phyloP scores from a whole-genome alignment of 2,888 invertebrate genomes.

The Eupithecia subfuscata region DNA sequence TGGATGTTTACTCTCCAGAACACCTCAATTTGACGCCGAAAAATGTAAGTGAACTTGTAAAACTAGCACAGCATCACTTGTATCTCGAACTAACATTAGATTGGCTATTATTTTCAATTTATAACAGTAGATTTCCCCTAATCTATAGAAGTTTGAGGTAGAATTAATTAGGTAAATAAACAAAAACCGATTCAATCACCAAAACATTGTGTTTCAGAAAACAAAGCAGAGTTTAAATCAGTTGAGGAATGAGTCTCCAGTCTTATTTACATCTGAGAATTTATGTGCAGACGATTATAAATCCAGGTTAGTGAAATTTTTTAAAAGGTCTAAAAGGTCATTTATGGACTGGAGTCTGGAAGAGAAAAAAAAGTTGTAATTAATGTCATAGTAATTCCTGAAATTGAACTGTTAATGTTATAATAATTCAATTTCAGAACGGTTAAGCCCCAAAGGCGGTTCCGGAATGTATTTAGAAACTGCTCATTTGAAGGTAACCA shows the following conservation, averaged over 20 bases:
- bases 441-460: conserved; percentile 60
- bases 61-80: neutral
- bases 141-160: neutral
- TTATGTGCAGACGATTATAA: conserved; percentile 57
- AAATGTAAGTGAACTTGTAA: conserved; percentile 63
- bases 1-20: conserved; percentile 78
- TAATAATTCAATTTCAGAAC: conserved; percentile 58
- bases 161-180: conserved; percentile 3
- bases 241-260: conserved; percentile 63
- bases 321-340: too few species aligned
- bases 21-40: conserved; percentile 78
- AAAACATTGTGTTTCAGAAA: conserved; percentile 55
- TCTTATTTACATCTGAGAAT: conserved; percentile 66
- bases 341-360: too few species aligned
- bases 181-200: neutral
- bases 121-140: neutral
- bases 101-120: neutral
- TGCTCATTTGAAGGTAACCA: conserved; percentile 86
- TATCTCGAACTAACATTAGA: neutral
- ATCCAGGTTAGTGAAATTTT: conserved; percentile 64
- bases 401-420: too few species aligned
- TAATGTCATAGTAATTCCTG: neutral
- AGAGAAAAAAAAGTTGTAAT: neutral
- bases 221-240: conserved; percentile 52
- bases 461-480: conserved; percentile 63